Evolutionary conservation across 2,888 invertebrate genomes (phyloP).

Genomic region (Glyphotaelius pellucidus): DNA sequence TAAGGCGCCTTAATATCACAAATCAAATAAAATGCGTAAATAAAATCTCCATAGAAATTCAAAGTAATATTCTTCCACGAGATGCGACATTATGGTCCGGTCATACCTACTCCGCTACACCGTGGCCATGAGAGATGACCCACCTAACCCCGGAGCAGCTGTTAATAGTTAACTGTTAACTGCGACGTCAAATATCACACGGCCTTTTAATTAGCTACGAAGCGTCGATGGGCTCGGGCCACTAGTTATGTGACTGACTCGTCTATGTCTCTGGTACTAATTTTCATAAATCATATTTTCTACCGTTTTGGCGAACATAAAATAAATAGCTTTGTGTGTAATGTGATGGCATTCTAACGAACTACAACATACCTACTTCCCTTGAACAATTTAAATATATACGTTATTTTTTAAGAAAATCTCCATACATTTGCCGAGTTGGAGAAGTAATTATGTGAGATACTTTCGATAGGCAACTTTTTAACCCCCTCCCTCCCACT

Average conservation of each 20-base stretch:
- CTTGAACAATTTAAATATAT: no score
- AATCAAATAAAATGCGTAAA: neutral
- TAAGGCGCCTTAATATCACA: no score
- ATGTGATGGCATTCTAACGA: no score
- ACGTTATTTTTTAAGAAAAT: no score
- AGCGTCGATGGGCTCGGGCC: neutral
- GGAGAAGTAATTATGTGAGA: no score
- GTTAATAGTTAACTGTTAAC: neutral
- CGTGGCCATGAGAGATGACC: neutral
- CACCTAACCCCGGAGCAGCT: slow-evolving; percentile 14
- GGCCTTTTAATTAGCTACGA: neutral
- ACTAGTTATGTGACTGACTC: neutral
- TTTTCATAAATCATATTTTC: neutral
- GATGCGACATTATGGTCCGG: neutral
- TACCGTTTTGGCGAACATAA: neutral
- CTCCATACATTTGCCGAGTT: no score
- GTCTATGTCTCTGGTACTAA: neutral
- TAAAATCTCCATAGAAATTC: neutral
- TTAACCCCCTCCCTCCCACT: no score
- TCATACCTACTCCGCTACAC: neutral
- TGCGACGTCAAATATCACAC: slow-evolving; percentile 16
- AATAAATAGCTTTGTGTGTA: neutral
- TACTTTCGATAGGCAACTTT: no score
- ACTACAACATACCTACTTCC: no score
- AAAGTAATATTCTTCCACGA: neutral